A percentile compares a stretch with the other conserved stretches of the same genome.
Conservation (phyloP, 2,113 vertebrate genomes). For the Anser cygnoides region DNA sequence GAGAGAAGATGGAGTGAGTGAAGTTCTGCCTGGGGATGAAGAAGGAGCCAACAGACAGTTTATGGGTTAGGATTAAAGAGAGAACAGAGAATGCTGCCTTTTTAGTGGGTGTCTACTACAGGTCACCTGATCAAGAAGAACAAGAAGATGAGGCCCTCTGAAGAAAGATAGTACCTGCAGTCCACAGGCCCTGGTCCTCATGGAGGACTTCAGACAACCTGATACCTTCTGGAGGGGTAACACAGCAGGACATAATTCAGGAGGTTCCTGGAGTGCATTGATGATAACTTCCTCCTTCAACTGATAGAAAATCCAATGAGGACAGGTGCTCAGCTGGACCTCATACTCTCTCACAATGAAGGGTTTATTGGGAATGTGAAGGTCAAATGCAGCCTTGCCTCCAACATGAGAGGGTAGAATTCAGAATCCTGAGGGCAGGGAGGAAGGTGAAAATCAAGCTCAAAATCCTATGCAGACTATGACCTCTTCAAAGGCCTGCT, state of each 20-base stretch:
- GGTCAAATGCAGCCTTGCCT: too few relatives aligned
- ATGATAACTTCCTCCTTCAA: neutral
- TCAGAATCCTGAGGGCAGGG: too few relatives aligned
- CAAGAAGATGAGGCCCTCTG: neutral
- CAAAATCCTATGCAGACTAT: too few relatives aligned
- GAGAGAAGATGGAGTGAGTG: neutral
- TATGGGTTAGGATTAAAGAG: too few relatives aligned
- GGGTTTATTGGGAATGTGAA: neutral
- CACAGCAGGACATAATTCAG: neutral
- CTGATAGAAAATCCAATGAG: neutral
- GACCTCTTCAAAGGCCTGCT: too few relatives aligned
- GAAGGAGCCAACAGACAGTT: too few relatives aligned
- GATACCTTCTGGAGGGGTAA: neutral
- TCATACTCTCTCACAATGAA: neutral
- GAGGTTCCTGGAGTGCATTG: neutral
- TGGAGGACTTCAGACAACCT: too few relatives aligned
- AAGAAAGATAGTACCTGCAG: neutral
- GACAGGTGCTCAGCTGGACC: neutral
- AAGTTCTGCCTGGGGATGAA: neutral
- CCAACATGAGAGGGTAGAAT: too few relatives aligned
- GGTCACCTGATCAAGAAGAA: neutral
- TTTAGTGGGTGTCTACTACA: too few relatives aligned
- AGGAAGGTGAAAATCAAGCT: too few relatives aligned
- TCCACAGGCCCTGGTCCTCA: neutral
- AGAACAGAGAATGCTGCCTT: too few relatives aligned